Conservation (phyloP, 2,888 invertebrate genomes). For the Meiosimyza decipiens region DNA sequence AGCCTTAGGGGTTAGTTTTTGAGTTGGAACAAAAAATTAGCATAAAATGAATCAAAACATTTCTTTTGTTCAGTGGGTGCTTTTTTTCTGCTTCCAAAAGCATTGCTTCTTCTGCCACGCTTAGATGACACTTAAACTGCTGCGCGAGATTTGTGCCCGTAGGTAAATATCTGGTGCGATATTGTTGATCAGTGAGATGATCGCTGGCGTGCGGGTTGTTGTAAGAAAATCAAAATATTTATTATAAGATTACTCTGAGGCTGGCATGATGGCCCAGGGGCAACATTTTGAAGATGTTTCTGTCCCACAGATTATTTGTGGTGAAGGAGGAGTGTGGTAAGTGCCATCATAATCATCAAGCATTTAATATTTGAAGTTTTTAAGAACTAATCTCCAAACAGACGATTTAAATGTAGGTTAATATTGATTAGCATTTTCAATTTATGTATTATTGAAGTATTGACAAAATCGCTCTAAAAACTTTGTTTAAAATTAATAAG, state of each 20-base stretch:
- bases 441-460: no score
- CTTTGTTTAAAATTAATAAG: no score
- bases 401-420: no score
- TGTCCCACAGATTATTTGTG: no score
- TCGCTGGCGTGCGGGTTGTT: background rate
- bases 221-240: no score
- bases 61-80: slow-evolving; percentile 36
- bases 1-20: no score
- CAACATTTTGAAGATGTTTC: background rate
- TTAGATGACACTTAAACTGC: background rate
- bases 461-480: no score
- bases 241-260: slow-evolving; percentile 18
- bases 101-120: background rate
- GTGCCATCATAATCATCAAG: no score
- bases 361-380: no score
- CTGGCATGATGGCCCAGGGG: background rate
- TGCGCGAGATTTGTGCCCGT: background rate
- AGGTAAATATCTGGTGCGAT: background rate
- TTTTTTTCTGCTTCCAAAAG: slow-evolving; percentile 9
- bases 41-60: slow-evolving; percentile 53
- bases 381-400: no score
- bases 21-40: background rate
- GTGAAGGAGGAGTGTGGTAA: no score
- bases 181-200: background rate
- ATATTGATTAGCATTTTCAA: no score